Evolutionary conservation across 2,888 invertebrate genomes (phyloP), one percentile per base, ranked within the genome.

Genomic region (Unio pictorum): DNA sequence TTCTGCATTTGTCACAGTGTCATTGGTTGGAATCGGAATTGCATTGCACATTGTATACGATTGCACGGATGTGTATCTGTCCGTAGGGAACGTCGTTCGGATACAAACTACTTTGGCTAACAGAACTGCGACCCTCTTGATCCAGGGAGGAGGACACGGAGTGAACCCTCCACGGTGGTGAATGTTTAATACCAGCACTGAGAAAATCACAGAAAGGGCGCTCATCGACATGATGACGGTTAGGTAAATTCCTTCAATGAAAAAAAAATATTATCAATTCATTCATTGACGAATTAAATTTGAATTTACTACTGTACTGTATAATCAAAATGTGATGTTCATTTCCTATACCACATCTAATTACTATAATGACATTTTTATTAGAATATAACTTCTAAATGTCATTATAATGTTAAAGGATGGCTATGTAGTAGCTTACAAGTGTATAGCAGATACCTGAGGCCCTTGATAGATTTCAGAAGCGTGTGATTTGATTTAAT

Each of bases 161-260:
- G 85, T 73, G 55, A 80, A 73, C 11, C 80, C 78, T 11, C 87
- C 85, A 54, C 81, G 72, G 78, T 91, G 90, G 72, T 91, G 89
- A 67, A 90, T 84, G 79, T 90, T 90, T 11, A 91, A 86, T 7
- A 91, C 90, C 71, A 90, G 84, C 59, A 91, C 91, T 17, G 90
- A 90, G 64, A 90, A 83, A 6, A 89, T 85, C 20, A 90, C 89
- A 17, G 90, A 90, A 18, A 90, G 71, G 6, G 90, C 90, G 30
- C 90, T 90, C 82, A 90, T 89, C 26, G 87, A 89, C 91, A 91
- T 91, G 55, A 90, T 89, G 26, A 90, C 85, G 23, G 90, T 91
- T 61, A 91, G 82, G 78, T 91, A 91, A 64, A 91, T 88, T 28
- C 90, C 90, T 90, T 83, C 30, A 81, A 82, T 60, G 61, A n/a